Percentiles rank a stretch among this genome's conserved stretches.
Evolutionary conservation across 2,113 vertebrate genomes (phyloP).

Genomic region (Microtus montanus): DNA sequence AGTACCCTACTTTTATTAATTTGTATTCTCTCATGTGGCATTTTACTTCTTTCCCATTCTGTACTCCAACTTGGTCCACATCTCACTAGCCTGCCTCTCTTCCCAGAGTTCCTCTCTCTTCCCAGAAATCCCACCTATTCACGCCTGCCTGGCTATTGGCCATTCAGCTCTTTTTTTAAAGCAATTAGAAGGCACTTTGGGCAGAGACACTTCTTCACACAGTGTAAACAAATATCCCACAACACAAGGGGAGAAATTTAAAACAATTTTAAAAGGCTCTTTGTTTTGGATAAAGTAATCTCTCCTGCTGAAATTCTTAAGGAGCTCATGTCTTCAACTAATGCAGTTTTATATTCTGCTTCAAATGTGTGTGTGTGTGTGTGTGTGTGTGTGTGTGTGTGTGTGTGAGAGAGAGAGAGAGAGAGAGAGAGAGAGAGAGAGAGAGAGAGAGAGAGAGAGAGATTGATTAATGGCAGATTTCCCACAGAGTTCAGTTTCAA

Average conservation of each 20-base stretch:
- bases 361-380: background rate
- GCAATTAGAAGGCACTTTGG: background rate
- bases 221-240: background rate
- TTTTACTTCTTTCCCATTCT: background rate
- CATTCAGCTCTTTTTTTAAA: background rate
- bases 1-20: background rate
- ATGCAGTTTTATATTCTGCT: slow-evolving; percentile 14
- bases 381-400: too few relatives aligned
- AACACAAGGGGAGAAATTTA: background rate
- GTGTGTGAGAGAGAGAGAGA: too few relatives aligned
- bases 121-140: background rate
- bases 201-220: background rate
- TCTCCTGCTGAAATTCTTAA: background rate
- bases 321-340: background rate
- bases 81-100: background rate
- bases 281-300: background rate
- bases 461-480: background rate
- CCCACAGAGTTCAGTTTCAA: background rate
- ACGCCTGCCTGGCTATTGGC: too few relatives aligned
- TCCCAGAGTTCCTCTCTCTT: background rate
- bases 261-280: background rate
- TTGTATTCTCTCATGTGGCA: background rate
- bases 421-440: too few relatives aligned
- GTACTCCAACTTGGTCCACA: background rate
- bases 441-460: too few relatives aligned